These are phyloP conservation scores for Parapristionchus giblindavisi DNA, from an alignment of 2,888 invertebrate genomes.

Conservation along the genomic window DNA sequence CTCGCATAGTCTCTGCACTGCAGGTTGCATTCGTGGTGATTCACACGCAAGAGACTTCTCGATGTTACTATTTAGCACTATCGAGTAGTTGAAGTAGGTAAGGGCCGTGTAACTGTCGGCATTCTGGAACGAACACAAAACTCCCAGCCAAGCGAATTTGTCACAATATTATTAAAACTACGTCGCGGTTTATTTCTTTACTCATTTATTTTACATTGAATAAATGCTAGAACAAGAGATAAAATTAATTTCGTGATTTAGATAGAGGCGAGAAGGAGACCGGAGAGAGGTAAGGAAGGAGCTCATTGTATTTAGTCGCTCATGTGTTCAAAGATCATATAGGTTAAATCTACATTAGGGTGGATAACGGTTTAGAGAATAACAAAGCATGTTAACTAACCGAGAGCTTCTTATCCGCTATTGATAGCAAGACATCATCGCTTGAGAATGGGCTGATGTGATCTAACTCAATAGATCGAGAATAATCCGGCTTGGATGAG, in stretches of 20 bases:
- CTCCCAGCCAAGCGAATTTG: background rate
- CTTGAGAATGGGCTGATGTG: constrained; percentile 16
- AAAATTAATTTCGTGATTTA: background rate
- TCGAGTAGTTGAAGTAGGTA: constrained; percentile 31
- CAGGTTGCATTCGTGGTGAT: constrained; percentile 21
- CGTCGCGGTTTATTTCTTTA: too few relatives aligned
- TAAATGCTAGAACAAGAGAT: background rate
- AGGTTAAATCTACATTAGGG: too few relatives aligned
- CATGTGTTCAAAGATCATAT: background rate
- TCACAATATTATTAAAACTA: too few relatives aligned
- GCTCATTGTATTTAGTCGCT: too few relatives aligned
- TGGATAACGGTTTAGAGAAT: too few relatives aligned
- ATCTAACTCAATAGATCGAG: constrained; percentile 25
- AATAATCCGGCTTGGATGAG: constrained; percentile 17
- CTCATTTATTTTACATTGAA: background rate
- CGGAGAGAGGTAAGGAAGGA: too few relatives aligned
- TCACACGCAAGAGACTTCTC: constrained; percentile 24
- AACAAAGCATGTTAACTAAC: background rate
- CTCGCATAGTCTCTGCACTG: constrained; percentile 34
- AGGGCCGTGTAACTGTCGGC: constrained; percentile 1
- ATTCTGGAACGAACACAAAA: background rate
- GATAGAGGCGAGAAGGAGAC: too few relatives aligned
- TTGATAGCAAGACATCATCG: constrained; percentile 27
- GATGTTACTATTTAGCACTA: constrained; percentile 25
- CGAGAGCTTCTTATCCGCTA: constrained; percentile 32